phyloP scores from a whole-genome alignment of 2,797 vertebrate species.

The Halcyon badia region DNA sequence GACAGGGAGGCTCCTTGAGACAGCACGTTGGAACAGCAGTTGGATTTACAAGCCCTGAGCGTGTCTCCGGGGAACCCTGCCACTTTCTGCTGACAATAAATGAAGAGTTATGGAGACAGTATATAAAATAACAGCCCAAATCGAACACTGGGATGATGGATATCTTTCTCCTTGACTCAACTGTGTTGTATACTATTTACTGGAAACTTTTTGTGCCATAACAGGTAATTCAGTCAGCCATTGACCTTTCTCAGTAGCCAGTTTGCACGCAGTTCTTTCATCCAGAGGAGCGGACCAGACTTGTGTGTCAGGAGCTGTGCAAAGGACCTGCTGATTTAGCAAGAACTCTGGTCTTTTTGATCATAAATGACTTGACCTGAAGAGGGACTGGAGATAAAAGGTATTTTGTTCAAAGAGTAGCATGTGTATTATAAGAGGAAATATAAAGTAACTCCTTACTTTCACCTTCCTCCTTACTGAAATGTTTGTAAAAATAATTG shows the following conservation, averaged over 20 bases:
- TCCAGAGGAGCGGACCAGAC: not conserved
- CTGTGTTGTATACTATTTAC: not conserved
- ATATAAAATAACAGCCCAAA: not conserved
- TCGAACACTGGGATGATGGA: not conserved
- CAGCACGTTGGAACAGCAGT: accelerated
- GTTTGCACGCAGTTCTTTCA: not conserved
- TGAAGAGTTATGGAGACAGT: not conserved
- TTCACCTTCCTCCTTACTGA: not conserved
- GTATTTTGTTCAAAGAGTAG: not conserved
- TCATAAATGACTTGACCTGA: not conserved
- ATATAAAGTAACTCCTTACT: not conserved
- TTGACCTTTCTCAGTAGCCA: not conserved
- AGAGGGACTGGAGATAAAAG: not conserved
- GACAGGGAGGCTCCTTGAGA: not conserved
- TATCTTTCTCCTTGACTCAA: not conserved
- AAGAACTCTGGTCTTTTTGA: not conserved
- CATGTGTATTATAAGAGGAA: not conserved
- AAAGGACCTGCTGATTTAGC: not conserved
- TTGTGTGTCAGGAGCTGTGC: not conserved
- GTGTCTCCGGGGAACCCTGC: not conserved
- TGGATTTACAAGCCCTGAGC: not conserved
- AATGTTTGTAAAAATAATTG: not conserved
- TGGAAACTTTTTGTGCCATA: not conserved
- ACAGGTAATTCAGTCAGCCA: not conserved
- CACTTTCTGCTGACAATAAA: not conserved